These are phyloP conservation scores for Chamaea fasciata DNA, from an alignment of 2,113 vertebrate genomes.

Conservation along the genomic window DNA sequence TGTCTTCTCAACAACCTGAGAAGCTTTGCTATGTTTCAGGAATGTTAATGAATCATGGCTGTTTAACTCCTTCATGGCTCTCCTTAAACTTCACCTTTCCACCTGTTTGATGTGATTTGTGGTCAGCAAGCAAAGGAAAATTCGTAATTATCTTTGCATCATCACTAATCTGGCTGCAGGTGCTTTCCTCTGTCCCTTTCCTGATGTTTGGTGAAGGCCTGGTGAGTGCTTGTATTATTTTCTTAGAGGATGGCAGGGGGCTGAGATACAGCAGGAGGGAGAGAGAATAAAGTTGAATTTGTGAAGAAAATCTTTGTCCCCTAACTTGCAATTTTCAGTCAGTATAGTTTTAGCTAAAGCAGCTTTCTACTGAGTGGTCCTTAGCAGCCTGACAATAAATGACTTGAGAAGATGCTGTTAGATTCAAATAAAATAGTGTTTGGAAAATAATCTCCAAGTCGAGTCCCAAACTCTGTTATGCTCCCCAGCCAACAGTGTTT, in stretches of 20 bases:
- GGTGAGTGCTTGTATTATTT: neutral
- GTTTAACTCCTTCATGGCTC: neutral
- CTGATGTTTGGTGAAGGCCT: neutral
- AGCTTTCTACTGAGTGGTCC: neutral
- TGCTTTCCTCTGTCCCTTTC: neutral
- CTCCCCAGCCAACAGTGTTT: neutral
- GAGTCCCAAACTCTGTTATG: neutral
- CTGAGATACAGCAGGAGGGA: neutral
- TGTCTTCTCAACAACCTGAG: neutral
- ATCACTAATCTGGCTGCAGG: neutral
- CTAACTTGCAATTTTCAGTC: neutral
- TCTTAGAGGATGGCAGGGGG: neutral
- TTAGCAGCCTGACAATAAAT: neutral
- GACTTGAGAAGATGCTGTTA: neutral
- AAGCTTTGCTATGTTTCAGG: neutral
- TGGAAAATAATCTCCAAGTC: neutral
- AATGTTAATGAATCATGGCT: neutral
- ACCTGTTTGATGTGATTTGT: neutral
- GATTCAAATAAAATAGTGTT: neutral
- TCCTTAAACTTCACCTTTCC: neutral
- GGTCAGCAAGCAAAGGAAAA: neutral
- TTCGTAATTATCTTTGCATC: neutral
- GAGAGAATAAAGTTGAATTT: neutral
- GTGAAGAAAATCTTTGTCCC: neutral
- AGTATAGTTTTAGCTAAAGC: neutral